These are phyloP conservation scores for Setophaga petechia DNA, from an alignment of 2,113 vertebrate genomes.

Conservation along the genomic window DNA sequence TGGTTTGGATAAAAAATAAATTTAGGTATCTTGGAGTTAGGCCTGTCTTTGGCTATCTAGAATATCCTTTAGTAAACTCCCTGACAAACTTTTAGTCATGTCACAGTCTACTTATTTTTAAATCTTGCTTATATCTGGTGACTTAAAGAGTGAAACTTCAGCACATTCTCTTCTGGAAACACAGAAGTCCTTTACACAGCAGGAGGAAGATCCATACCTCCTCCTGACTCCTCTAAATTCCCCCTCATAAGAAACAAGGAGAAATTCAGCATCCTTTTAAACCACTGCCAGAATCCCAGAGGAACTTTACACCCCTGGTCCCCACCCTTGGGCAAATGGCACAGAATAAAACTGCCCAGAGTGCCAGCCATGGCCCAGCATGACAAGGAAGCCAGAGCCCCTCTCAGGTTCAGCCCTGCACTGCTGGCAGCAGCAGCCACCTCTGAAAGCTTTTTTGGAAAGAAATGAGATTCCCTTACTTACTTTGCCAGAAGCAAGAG, in stretches of 20 bases:
- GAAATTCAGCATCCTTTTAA: neutral
- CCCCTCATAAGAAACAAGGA: neutral
- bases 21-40: neutral
- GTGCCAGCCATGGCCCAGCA: neutral
- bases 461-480: neutral
- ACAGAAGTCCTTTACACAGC: neutral
- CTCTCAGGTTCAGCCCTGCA: neutral
- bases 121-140: neutral
- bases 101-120: neutral
- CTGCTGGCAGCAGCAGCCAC: neutral
- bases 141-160: neutral
- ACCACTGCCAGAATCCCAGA: neutral
- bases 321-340: neutral
- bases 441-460: constrained; percentile 12
- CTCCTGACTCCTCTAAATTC: neutral
- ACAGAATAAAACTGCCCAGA: neutral
- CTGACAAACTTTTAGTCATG: neutral
- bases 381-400: neutral
- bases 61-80: neutral
- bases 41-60: neutral
- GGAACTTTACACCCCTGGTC: neutral
- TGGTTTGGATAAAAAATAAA: neutral
- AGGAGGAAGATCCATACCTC: neutral
- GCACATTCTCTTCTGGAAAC: neutral
- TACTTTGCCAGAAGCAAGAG: neutral